phyloP scores from a whole-genome alignment of 2,113 vertebrate species.

The Elephas maximus region DNA sequence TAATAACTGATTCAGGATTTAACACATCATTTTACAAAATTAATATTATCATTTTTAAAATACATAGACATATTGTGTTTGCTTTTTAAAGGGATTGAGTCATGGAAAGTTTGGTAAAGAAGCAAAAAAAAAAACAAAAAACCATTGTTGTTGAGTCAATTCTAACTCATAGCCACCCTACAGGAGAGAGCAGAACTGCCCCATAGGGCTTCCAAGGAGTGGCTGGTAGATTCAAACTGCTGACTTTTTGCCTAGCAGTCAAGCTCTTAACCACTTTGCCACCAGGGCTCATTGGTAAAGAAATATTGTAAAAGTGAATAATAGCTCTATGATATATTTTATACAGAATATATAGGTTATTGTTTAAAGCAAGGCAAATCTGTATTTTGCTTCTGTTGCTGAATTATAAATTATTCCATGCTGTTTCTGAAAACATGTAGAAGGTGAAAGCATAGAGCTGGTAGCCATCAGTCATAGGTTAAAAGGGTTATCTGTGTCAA shows the following conservation, averaged over 20 bases:
- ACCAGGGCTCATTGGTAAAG: background rate
- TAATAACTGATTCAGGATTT: background rate
- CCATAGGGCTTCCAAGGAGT: no score
- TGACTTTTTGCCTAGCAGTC: no score
- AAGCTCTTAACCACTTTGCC: no score
- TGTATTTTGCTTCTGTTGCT: background rate
- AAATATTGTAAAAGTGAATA: background rate
- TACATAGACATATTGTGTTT: background rate
- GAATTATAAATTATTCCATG: background rate
- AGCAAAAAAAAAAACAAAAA: background rate
- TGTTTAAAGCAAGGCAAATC: background rate
- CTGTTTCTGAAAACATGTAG: background rate
- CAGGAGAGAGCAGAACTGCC: no score
- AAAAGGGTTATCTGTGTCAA: background rate
- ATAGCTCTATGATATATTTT: conserved; percentile 1
- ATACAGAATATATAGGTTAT: background rate
- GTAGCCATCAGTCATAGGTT: no score
- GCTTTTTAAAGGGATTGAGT: background rate
- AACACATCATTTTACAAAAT: background rate
- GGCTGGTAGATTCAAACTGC: no score
- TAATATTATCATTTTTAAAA: background rate
- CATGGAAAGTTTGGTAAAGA: background rate
- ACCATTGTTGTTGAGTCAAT: no score
- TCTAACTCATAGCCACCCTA: no score
- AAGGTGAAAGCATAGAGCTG: background rate